Evolutionary conservation across 2,888 invertebrate genomes (phyloP), one percentile per base, ranked within the genome.

Genomic region (Ceramica pisi): DNA sequence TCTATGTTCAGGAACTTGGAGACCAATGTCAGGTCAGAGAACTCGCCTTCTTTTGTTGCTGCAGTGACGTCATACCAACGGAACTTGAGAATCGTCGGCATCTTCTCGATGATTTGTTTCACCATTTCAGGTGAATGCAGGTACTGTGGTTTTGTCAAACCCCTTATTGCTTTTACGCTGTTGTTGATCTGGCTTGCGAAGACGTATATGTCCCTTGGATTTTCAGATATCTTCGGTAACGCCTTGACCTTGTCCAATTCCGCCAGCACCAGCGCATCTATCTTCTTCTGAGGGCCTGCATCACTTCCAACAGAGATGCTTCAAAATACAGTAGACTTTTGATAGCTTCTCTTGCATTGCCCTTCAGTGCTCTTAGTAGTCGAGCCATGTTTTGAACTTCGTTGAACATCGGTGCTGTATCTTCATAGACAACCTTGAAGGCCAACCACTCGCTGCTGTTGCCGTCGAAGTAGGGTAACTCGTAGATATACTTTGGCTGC

Each of bases 381-480:
- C 23, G 23, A 23, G 51, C n/a, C n/a, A n/a, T n/a, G n/a, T n/a
- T n/a, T n/a, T n/a, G n/a, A n/a, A n/a, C n/a, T n/a, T n/a, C n/a
- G n/a, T n/a, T n/a, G n/a, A n/a, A n/a, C n/a, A n/a, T n/a, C n/a
- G n/a, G n/a, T n/a, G n/a, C n/a, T n/a, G n/a, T n/a, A n/a, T n/a
- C n/a, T n/a, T n/a, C n/a, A n/a, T n/a, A n/a, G n/a, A n/a, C n/a
- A n/a, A n/a, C n/a, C n/a, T n/a, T n/a, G n/a, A n/a, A n/a, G n/a
- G n/a, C n/a, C n/a, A n/a, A n/a, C n/a, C n/a, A n/a, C n/a, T n/a
- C n/a, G n/a, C n/a, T n/a, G n/a, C n/a, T n/a, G n/a, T n/a, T n/a
- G n/a, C n/a, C n/a, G n/a, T 51, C 51, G 23, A 51, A 51, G 51
- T 51, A 51, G 23, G 51, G 51, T 51, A 51, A 19, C 51, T 51